Evolutionary conservation across 1,140 invertebrate genomes (phyloP), one percentile per base, ranked within the genome.

Genomic region (Pantala flavescens): DNA sequence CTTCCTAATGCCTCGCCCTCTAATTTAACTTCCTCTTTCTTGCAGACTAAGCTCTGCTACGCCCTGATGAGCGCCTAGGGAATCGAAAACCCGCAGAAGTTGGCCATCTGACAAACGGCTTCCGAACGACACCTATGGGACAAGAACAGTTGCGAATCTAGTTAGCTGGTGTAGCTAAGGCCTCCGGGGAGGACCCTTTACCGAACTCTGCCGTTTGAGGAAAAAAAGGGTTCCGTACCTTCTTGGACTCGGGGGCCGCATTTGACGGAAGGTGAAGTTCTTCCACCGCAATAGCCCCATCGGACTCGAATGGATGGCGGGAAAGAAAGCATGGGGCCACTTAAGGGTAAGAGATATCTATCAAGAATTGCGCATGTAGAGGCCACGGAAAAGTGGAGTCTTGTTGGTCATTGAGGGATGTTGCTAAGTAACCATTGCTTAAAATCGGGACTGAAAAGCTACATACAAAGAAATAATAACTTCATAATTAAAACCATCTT

Each of bases 91-190:
- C 14, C 49, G 16, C n/a, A 63, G 49, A 63, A 63, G 49, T 63
- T 63, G 49, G 49, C 49, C 49, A 63, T 63, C 49, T 63, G 49
- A 63, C 49, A 63, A 63, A 63, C 49, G 49, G 49, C 49, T 12
- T 19, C 14, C 49, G 49, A 21, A 63, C 49, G 14, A 21, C 49
- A 63, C 49, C 49, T 63, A 19, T 63, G 49, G 49, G 49, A 63
- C 49, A 21, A 16, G 49, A 63, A 63, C 49, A 21, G 49, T 63
- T 63, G 49, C 14, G 49, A 63, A 63, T 63, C 49, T 16, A 63
- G 49, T 63, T 63, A 63, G 49, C 12, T 63, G 49, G 49, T 21
- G 49, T 21, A 21, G n/a, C 14, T 3, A 12, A 63, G 16, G 49
- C 49, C 49, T 63, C 49, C 49, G 49, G 49, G 49, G 49, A 63